These are phyloP conservation scores for Lasioglossum villosulum DNA, from an alignment of 2,888 invertebrate genomes.

Conservation along the genomic window DNA sequence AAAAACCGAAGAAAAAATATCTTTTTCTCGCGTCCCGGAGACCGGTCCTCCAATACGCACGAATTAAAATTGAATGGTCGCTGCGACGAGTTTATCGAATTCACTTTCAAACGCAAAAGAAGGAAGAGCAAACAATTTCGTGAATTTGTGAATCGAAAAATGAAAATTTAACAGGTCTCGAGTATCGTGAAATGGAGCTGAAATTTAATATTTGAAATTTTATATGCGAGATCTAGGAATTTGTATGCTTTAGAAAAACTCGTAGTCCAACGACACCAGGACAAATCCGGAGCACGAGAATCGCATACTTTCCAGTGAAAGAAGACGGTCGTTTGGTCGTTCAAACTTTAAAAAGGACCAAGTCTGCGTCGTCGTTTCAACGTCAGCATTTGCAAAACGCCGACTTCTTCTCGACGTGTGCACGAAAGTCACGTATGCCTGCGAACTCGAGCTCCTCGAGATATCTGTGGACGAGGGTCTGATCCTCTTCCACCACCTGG, in stretches of 20 bases:
- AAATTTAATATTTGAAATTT: no score
- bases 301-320: constrained; percentile 4
- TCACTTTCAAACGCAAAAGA: constrained; percentile 54
- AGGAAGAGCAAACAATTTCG: constrained; percentile 39
- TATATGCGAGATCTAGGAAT: neutral
- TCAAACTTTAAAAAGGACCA: constrained; percentile 12
- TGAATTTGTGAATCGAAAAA: neutral
- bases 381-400: constrained; percentile 9
- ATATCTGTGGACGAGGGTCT: neutral
- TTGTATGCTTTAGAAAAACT: neutral
- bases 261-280: neutral
- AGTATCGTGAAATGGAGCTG: neutral
- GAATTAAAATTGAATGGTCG: neutral
- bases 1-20: neutral
- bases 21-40: neutral
- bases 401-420: neutral
- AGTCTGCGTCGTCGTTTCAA: neutral
- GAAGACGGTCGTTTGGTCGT: neutral
- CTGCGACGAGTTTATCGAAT: constrained; percentile 28
- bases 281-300: neutral
- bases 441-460: neutral
- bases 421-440: constrained; percentile 23
- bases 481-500: neutral
- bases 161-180: neutral
- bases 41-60: neutral